Evolutionary conservation across 92 coral and sea anemone species (phyloP).

Genomic region (Epizoanthus stellaris): DNA sequence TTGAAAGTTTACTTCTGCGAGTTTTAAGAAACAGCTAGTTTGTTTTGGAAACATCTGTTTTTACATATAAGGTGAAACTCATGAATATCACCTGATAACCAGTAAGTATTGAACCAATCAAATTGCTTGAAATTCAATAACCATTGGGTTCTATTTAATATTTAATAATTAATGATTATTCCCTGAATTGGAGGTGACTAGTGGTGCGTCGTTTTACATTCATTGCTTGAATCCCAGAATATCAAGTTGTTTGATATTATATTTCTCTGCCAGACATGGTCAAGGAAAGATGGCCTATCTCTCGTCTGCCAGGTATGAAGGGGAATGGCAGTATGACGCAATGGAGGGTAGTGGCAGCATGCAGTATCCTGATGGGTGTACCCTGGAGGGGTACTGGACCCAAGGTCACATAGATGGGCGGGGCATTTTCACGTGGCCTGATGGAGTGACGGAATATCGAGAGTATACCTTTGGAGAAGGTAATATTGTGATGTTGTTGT

Average conservation of each 20-base stretch:
- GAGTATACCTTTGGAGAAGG: constrained; percentile 65
- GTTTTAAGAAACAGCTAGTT: too few relatives aligned
- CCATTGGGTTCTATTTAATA: too few relatives aligned
- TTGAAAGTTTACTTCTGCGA: too few relatives aligned
- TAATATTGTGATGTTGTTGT: background rate
- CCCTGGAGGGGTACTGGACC: constrained; percentile 76
- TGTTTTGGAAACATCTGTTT: too few relatives aligned
- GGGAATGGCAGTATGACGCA: constrained; percentile 79
- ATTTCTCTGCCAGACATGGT: constrained; percentile 66
- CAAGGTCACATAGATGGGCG: constrained; percentile 69
- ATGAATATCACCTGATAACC: too few relatives aligned
- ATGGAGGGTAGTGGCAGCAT: constrained; percentile 73
- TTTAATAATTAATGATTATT: too few relatives aligned
- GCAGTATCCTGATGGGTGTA: constrained; percentile 68
- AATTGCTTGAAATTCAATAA: too few relatives aligned
- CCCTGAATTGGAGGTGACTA: too few relatives aligned
- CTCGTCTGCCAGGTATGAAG: constrained; percentile 71
- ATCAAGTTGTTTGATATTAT: background rate
- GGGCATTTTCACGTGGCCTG: constrained; percentile 81
- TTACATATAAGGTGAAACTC: too few relatives aligned
- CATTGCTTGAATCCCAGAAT: background rate
- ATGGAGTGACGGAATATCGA: constrained; percentile 72
- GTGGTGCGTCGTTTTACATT: too few relatives aligned
- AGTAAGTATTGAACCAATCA: too few relatives aligned
- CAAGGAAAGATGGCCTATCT: constrained; percentile 65